These are phyloP conservation scores for Synergus itoensis DNA, from an alignment of 2,888 invertebrate species.

Conservation along the genomic window DNA sequence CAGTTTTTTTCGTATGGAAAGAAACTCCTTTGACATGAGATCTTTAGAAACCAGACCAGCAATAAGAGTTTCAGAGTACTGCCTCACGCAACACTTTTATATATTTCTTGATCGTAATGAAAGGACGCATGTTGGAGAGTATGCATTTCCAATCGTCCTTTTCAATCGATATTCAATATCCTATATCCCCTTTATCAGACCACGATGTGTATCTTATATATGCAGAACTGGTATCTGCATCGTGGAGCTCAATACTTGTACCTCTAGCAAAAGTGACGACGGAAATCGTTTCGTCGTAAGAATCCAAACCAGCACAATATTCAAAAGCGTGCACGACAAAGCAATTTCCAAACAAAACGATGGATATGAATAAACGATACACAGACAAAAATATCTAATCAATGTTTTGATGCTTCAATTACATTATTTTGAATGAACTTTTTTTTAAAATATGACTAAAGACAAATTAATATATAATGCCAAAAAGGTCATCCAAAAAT, in stretches of 20 bases:
- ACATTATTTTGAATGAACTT: no score
- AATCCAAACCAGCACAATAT: neutral
- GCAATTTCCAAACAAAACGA: neutral
- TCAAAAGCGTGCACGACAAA: neutral
- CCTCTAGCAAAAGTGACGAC: neutral
- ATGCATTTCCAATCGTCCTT: conserved; percentile 1
- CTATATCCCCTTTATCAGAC: conserved; percentile 50
- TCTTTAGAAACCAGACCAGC: neutral
- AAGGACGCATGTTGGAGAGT: conserved; percentile 33
- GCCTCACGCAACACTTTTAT: neutral
- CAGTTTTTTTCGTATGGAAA: neutral
- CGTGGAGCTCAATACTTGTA: no score
- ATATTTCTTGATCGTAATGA: neutral
- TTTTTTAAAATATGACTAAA: no score
- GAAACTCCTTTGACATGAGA: neutral
- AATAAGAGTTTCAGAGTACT: neutral
- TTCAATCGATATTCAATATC: conserved; percentile 63
- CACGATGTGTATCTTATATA: neutral
- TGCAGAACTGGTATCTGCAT: no score
- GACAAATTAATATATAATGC: no score
- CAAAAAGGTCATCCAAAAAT: no score
- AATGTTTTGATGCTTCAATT: no score
- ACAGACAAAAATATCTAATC: no score
- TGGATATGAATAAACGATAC: no score
- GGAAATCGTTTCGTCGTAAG: neutral